A percentile compares a stretch with the other conserved stretches of the same genome.
Conservation (phyloP, 2,797 vertebrate genomes). For the Clarias laeviceps region DNA sequence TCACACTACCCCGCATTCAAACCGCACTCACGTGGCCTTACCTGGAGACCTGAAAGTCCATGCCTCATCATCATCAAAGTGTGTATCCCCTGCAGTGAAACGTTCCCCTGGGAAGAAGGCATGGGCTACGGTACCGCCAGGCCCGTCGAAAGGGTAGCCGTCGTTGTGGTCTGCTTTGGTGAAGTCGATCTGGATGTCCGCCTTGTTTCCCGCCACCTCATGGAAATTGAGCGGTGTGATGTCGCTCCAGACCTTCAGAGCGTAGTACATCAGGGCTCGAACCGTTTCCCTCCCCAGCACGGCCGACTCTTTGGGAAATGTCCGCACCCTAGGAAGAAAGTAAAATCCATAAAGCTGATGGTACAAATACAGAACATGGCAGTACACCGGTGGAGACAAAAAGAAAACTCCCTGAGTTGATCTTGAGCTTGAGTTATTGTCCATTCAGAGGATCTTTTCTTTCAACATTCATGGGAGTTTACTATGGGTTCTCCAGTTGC, state of each 20-base stretch:
- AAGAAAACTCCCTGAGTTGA: not conserved
- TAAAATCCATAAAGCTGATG: not conserved
- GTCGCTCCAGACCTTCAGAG: constrained; percentile 96
- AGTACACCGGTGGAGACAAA: not conserved
- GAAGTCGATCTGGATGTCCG: constrained; percentile 97
- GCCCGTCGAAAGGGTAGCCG: constrained; percentile 91
- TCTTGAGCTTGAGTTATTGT: not conserved
- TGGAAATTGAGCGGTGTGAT: constrained; percentile 92
- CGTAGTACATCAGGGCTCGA: constrained; percentile 94
- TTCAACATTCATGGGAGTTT: not conserved
- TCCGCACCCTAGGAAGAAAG: constrained; percentile 80
- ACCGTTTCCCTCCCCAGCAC: constrained; percentile 88
- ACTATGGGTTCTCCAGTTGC: not conserved
- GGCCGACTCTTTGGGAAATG: constrained; percentile 86
- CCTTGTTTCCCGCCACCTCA: constrained; percentile 88
- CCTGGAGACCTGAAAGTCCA: constrained; percentile 97
- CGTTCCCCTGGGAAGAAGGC: constrained; percentile 92
- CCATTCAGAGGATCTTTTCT: not conserved
- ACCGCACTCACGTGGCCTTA: constrained; percentile 57
- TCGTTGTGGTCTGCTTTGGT: constrained; percentile 88
- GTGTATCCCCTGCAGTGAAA: constrained; percentile 85
- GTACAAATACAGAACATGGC: not conserved
- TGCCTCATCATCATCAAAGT: constrained; percentile 93
- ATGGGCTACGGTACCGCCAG: constrained; percentile 91
- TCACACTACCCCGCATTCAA: not conserved